Conservation (phyloP, 2,888 invertebrate species). For the Celastrina argiolus region DNA sequence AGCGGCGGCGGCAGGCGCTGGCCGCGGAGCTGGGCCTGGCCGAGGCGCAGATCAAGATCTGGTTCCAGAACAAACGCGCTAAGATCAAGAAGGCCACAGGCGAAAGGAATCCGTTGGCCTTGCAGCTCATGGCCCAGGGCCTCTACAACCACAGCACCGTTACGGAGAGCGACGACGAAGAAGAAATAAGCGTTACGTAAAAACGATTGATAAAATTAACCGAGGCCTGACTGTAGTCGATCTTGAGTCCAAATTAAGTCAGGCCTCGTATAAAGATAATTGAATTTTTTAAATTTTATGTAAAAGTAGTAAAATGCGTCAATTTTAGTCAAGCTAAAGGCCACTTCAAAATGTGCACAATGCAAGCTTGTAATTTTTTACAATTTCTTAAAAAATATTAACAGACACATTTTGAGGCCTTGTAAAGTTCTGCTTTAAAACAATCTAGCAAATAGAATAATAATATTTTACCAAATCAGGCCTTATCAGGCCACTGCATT, state of each 20-base stretch:
- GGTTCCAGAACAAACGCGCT: slow-evolving; percentile 98
- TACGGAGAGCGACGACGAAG: slow-evolving; percentile 38
- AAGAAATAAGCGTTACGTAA: slow-evolving; percentile 36
- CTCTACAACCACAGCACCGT: slow-evolving; percentile 88
- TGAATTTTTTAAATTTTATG: background rate
- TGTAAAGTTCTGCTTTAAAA: slow-evolving; percentile 7
- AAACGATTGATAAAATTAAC: background rate
- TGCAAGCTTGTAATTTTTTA: background rate
- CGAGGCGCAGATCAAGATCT: slow-evolving; percentile 98
- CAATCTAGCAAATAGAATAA: background rate
- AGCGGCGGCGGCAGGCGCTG: slow-evolving; percentile 91
- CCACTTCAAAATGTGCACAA: background rate
- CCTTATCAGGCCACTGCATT: background rate
- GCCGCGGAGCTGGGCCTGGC: slow-evolving; percentile 95
- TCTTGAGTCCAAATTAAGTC: background rate
- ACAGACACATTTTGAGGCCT: background rate
- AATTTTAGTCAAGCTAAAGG: slow-evolving; percentile 1
- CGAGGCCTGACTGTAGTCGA: background rate
- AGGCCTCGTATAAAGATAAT: background rate
- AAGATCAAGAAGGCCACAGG: slow-evolving; percentile 96
- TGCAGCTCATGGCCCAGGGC: slow-evolving; percentile 96
- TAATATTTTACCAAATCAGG: background rate
- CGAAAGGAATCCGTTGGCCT: slow-evolving; percentile 89
- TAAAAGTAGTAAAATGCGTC: background rate
- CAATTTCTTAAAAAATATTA: background rate